Percentiles rank a stretch among this genome's conserved stretches.
Conservation (phyloP, 2,113 vertebrate genomes). For the Argyrosomus japonicus region DNA sequence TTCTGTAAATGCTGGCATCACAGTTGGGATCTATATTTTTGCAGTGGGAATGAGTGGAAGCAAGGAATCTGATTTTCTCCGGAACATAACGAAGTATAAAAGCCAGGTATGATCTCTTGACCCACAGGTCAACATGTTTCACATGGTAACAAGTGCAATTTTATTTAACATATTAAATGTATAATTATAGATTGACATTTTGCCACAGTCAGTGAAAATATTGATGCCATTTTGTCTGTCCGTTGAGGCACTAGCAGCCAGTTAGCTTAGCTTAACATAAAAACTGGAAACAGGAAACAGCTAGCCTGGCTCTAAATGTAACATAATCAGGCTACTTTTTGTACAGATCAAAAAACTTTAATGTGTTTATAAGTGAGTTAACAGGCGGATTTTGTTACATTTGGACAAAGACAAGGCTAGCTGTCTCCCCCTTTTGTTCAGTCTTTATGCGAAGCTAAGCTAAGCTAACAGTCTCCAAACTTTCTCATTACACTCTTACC, state of each 20-base stretch:
- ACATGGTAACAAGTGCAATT: background rate
- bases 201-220: background rate
- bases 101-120: constrained; percentile 79
- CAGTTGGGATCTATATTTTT: constrained; percentile 54
- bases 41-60: constrained; percentile 35
- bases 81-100: constrained; percentile 81
- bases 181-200: background rate
- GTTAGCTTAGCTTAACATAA: constrained; percentile 2
- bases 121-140: background rate
- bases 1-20: constrained; percentile 43
- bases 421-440: no score
- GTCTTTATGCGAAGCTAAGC: background rate
- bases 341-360: no score
- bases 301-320: background rate
- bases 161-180: background rate
- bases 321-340: no score
- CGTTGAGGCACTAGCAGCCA: background rate
- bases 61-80: constrained; percentile 53
- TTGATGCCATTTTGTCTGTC: background rate
- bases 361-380: background rate
- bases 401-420: background rate
- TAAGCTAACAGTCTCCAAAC: no score
- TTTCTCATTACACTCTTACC: background rate
- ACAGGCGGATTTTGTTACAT: background rate
- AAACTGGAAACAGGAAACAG: background rate